Base-by-base conservation (phyloP, 2,888 invertebrate genomes). In the Chrysodeixis includens region DNA sequence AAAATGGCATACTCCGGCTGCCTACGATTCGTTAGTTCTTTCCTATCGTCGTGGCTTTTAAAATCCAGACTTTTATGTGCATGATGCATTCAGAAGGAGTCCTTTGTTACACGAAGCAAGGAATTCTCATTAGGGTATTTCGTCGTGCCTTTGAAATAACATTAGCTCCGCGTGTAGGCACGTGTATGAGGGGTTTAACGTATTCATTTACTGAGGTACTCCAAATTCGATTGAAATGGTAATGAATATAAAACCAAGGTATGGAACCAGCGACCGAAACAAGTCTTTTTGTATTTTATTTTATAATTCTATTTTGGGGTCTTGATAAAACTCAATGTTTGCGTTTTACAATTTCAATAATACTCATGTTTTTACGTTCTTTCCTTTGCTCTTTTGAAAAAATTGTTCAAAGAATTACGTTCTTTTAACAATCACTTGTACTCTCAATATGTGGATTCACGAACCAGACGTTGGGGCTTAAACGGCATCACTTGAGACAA, bases 41-140 rank as follows among this genome's bases (percentile, higher is more conserved):
- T 83, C 80, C 81, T 83, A 86, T 86, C 85, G 86, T 85, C 83
- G 81, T 83, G 71, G 83, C 83, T 84, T 78, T 88, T 86, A 80
- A 87, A 89, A 90, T 86, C 83, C 88, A 86, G 85, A 88, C 87
- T 86, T 92, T 92, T 89, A 85, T 87, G 84, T 88, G 89, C 83
- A 86, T 87, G 89, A 84, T 87, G 90, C 89, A 91, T 93, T 92
- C 92, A 93, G 83, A 85, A 88, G 84, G 83, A 88, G 76, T 83
- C 86, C 86, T 93, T 94, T 94, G 92, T 93, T 91, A 84, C 66
- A 74, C 73, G 75, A 83, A 87, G 88, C 85, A 91, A 90, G 87
- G 85, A 88, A 87, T 89, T 91, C 91, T 93, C 92, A 91, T 93
- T 92, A 93, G 92, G 88, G 90, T 91, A 89, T 91, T 89, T 86